Base-by-base conservation (phyloP, 2,797 vertebrate genomes). In the Smutsia temminckii region DNA sequence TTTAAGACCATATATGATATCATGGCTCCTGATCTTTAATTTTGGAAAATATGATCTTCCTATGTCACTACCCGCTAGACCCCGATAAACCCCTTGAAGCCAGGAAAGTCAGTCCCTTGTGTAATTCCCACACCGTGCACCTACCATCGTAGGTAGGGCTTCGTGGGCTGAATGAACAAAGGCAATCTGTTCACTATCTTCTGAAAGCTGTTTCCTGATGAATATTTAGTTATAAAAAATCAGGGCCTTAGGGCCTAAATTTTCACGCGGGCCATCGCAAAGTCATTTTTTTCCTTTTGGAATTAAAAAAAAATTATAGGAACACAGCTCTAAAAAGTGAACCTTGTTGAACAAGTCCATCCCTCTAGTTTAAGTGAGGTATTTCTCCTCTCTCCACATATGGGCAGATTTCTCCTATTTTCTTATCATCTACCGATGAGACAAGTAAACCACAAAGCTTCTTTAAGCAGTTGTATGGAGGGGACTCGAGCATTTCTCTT, bases 211-310 rank as follows among this genome's bases (percentile, higher is more conserved):
- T 57, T 75, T 83, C 37, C 21, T 59, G 18, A 72, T 25, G 16
- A 75, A 75, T 21, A 81, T 77, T 88, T 77, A 53, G 11, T 86
- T 83, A 68, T 66, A 18, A 85, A 94, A 88, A 81, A 77, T 20
- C 34, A 55, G 53, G 61, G 61, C 37, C n/a, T 51, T 49, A 46
- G 16, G 18, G 25, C 34, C 7, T 86, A 64, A 78, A 63, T 59
- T 96, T 95, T 78, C 13, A 61, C 27, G 51, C 23, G 21, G 69
- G 27, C 1, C 74, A 49, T 85, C 72, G 40, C 0, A 17, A 77
- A 34, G 9, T 17, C 10, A 12, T 42, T 23, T 64, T 68, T 85
- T 46, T 51, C n/a, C 32, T 81, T 93, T 83, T 34, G 6, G 25
- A 88, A 88, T 72, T 84, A 46, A 40, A 74, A 72, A 40, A 49